Conservation (phyloP, 2,113 vertebrate species). For the Cebidichthys violaceus region DNA sequence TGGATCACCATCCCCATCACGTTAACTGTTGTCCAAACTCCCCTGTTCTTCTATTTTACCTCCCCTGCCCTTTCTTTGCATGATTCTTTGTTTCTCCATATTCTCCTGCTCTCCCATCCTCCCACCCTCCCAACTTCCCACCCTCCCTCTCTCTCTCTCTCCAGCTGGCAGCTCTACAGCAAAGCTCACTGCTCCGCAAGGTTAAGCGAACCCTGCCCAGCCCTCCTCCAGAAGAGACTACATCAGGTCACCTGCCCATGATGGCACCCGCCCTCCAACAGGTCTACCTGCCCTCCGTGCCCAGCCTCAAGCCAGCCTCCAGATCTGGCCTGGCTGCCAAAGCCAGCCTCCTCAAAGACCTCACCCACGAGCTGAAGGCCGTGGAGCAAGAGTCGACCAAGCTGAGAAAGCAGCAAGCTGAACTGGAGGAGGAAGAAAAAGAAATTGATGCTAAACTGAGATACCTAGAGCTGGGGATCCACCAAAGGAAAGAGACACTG, state of each 20-base stretch:
- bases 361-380: constrained; percentile 95
- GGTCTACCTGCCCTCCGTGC: constrained; percentile 89
- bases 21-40: constrained; percentile 4
- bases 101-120: constrained; percentile 39
- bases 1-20: constrained; percentile 11
- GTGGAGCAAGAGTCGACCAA: constrained; percentile 98
- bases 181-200: constrained; percentile 93
- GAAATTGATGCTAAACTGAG: constrained; percentile 98
- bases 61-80: constrained; percentile 15
- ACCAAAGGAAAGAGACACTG: constrained; percentile 95
- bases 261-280: constrained; percentile 90
- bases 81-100: constrained; percentile 46
- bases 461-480: constrained; percentile 96
- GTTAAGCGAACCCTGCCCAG: constrained; percentile 98
- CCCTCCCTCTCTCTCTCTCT: constrained; percentile 70
- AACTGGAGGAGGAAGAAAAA: constrained; percentile 98
- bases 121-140: constrained; percentile 30
- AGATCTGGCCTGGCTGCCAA: constrained; percentile 88
- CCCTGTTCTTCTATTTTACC: constrained; percentile 23
- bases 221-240: constrained; percentile 94
- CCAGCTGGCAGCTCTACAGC: constrained; percentile 93
- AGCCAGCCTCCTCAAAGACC: constrained; percentile 94
- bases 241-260: constrained; percentile 87
- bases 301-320: constrained; percentile 86
- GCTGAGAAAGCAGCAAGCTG: constrained; percentile 96